These are phyloP conservation scores for Muraenolepis orangiensis DNA, from an alignment of 2,797 vertebrate genomes.

Conservation along the genomic window DNA sequence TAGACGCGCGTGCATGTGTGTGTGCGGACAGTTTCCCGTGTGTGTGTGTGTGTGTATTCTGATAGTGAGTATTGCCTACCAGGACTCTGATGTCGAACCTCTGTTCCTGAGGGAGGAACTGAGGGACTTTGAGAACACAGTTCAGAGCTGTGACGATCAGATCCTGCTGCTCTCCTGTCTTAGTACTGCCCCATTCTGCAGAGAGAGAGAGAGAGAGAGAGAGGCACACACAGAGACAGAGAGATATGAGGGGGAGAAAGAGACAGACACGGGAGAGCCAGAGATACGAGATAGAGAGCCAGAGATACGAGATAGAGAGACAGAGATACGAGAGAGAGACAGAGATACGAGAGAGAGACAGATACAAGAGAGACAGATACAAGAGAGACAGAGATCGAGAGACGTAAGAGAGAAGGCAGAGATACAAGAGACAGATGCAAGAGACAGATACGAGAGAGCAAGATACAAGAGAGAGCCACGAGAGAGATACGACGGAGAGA, in stretches of 20 bases:
- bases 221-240: neutral
- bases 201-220: conserved; percentile 5
- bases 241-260: neutral
- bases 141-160: conserved; percentile 89
- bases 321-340: no score
- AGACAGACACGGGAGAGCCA: no score
- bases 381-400: neutral
- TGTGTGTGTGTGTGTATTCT: neutral
- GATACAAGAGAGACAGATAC: neutral
- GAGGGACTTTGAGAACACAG: conserved; percentile 93
- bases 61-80: conserved; percentile 71
- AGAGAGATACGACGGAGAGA: no score
- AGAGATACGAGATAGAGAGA: no score
- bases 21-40: neutral
- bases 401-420: no score
- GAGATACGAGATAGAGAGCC: no score
- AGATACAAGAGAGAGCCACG: no score
- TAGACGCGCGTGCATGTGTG: no score
- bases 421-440: neutral
- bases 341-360: neutral
- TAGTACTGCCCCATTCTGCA: conserved; percentile 97
- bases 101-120: conserved; percentile 93
- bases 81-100: conserved; percentile 96
- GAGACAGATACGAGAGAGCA: neutral
- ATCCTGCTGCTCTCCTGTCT: conserved; percentile 92